Evolutionary conservation across 1,140 invertebrate species (phyloP).

Genomic region (Magallana gigas): DNA sequence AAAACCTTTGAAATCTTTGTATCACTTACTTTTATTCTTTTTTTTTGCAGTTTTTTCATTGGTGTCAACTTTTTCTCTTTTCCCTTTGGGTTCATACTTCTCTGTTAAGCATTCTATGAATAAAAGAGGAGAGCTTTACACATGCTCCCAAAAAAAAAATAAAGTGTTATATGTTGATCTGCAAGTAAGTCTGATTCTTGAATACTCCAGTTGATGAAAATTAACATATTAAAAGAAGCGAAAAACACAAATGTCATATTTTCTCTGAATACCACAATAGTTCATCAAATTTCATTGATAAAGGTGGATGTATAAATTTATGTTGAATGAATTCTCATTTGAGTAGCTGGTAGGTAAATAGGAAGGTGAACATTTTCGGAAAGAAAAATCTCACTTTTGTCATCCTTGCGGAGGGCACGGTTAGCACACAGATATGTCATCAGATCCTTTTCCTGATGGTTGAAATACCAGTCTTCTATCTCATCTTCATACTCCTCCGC

Average conservation of each 20-base stretch:
- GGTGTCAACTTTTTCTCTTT: conserved; percentile 49
- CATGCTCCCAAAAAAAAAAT: too few relatives aligned
- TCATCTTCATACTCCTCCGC: conserved; percentile 81
- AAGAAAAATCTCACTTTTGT: conserved; percentile 63
- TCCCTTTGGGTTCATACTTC: conserved; percentile 52
- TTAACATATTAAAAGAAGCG: too few relatives aligned
- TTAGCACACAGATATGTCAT: conserved; percentile 78
- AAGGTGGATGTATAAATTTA: too few relatives aligned
- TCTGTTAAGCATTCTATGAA: conserved; percentile 63
- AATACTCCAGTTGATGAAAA: too few relatives aligned
- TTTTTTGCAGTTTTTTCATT: conserved; percentile 19
- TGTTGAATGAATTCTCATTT: too few relatives aligned
- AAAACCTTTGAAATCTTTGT: background rate
- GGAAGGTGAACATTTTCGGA: too few relatives aligned
- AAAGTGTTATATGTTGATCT: too few relatives aligned
- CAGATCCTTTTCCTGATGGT: conserved; percentile 77
- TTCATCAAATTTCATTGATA: too few relatives aligned
- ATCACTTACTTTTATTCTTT: conserved; percentile 45
- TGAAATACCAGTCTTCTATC: conserved; percentile 82
- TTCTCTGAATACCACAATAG: too few relatives aligned
- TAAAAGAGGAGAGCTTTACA: background rate
- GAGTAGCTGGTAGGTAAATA: too few relatives aligned
- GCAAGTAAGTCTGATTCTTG: too few relatives aligned
- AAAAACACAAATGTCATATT: too few relatives aligned
- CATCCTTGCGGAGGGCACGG: conserved; percentile 73